Base-by-base conservation (phyloP, 2,797 vertebrate species). In the Sebastes wilsoni region DNA sequence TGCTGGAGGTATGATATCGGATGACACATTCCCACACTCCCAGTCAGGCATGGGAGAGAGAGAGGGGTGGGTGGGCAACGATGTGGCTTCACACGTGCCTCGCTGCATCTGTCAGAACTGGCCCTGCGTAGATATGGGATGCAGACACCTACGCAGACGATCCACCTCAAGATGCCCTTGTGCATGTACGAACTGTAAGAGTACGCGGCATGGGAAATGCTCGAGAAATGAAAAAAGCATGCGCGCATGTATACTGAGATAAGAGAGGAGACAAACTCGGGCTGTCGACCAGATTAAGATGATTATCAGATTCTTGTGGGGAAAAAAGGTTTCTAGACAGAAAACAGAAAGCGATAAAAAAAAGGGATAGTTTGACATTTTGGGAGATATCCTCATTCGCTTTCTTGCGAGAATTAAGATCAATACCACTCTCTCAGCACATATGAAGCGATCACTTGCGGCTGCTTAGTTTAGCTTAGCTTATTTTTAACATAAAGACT, bases 1-100 rank as follows among this genome's bases (percentile, higher is more conserved):
- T 67, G 52, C 58, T 83, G 74, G 71, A 92, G 77, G 83, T 81
- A 89, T 67, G 76, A 87, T 84, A 94, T 93, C 80, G 42, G 52
- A 87, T 93, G 89, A 90, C 91, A 87, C 90, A 88, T 93, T 93
- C 93, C 92, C 91, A 91, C 89, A 90, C 86, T 90, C 78, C 73
- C 82, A 87, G 81, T 88, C 82, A 85, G 79, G 83, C 86, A 60
- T 85, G 69, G 75, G 79, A 72, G 85, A 75, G 75, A 42, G 0
- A 42, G 38, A 7, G 22, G 66, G 64, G 32, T 46, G 77, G 87
- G 67, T 70, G 78, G 80, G 75, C 12, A 32, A 32, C 66, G 54
- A 59, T 83, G 61, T 61, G 54, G 71, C 79, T 81, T 86, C 75
- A 84, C 90, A 86, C 72, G 80, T 86, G 91, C 77, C 87, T 82